phyloP scores from a whole-genome alignment of 2,888 invertebrate species.

The Seladonia tumulorum region DNA sequence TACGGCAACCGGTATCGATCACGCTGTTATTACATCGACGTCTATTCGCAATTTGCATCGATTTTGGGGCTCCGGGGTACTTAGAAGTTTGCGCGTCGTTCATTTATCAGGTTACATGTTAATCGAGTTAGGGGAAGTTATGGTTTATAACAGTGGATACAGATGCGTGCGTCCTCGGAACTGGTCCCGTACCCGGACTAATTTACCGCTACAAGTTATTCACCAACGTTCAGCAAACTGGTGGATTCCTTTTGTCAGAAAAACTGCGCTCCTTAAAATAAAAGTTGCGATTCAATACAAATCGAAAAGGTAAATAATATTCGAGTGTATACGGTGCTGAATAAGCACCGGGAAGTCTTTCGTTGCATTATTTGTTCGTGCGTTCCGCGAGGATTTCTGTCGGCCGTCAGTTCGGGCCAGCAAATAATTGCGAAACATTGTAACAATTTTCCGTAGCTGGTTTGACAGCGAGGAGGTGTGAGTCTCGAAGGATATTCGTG shows the following conservation, averaged over 20 bases:
- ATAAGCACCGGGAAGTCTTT: neutral
- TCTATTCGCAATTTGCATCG: conserved; percentile 56
- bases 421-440: neutral
- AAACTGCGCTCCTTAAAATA: too few relatives aligned
- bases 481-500: neutral
- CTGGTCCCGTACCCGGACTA: neutral
- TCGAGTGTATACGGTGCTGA: too few relatives aligned
- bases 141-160: conserved; percentile 50
- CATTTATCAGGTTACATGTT: conserved; percentile 74
- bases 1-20: conserved; percentile 62
- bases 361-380: neutral
- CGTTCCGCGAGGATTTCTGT: neutral
- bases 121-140: conserved; percentile 68
- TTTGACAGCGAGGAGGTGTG: neutral
- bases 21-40: conserved; percentile 62
- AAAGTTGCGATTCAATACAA: too few relatives aligned
- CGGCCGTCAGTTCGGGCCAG: neutral
- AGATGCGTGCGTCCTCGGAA: conserved; percentile 26
- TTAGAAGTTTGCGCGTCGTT: conserved; percentile 66
- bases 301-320: too few relatives aligned
- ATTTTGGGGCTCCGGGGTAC: conserved; percentile 58
- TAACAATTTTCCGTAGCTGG: neutral
- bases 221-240: too few relatives aligned
- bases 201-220: neutral
- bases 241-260: too few relatives aligned